These are phyloP conservation scores for Leuciscus waleckii DNA, from an alignment of 2,797 vertebrate species.

Conservation along the genomic window DNA sequence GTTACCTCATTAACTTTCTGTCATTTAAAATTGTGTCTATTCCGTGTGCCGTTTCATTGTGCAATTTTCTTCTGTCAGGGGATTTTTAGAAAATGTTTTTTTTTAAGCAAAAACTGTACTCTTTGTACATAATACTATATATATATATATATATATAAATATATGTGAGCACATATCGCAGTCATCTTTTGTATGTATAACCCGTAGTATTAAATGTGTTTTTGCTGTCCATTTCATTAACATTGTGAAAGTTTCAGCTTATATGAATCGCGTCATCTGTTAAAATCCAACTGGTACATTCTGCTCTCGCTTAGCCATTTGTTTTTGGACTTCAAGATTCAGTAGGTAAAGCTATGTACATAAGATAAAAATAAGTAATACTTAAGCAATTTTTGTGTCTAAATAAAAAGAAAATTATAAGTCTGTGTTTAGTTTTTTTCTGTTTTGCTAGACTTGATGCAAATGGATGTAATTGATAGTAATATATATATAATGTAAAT, in stretches of 20 bases:
- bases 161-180: slow-evolving; percentile 56
- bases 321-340: slow-evolving; percentile 49
- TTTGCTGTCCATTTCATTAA: slow-evolving; percentile 61
- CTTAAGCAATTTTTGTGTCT: slow-evolving; percentile 54
- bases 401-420: slow-evolving; percentile 51
- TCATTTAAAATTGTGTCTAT: slow-evolving; percentile 64
- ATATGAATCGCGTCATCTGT: slow-evolving; percentile 55
- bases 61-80: slow-evolving; percentile 60
- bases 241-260: slow-evolving; percentile 52
- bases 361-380: slow-evolving; percentile 49
- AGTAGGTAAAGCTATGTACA: slow-evolving; percentile 55
- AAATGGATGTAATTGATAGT: background rate
- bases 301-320: slow-evolving; percentile 43
- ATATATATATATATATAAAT: background rate
- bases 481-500: background rate
- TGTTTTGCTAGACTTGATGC: background rate
- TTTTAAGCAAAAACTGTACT: slow-evolving; percentile 56
- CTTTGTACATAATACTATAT: slow-evolving; percentile 53
- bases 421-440: slow-evolving; percentile 8
- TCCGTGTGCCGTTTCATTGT: slow-evolving; percentile 49
- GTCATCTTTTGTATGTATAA: slow-evolving; percentile 64
- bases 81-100: slow-evolving; percentile 68
- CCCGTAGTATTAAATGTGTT: slow-evolving; percentile 57
- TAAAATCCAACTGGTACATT: slow-evolving; percentile 48
- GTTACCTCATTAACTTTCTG: slow-evolving; percentile 48